Base-by-base conservation (phyloP, 1,140 invertebrate species). In the Philopotamus ludificatus region DNA sequence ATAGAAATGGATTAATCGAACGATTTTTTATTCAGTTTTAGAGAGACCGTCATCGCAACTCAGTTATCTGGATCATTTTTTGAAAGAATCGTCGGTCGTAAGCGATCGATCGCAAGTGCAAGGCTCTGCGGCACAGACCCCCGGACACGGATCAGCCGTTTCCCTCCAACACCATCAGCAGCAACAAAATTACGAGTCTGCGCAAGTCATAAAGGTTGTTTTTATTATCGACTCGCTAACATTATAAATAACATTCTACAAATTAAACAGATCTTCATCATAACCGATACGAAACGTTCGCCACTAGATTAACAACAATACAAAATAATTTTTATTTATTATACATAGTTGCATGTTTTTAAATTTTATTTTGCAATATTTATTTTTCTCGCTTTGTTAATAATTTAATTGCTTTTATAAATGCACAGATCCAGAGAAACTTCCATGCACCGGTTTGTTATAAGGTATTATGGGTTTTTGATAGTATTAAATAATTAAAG, bases 11-110 rank as follows among this genome's bases (percentile, higher is more conserved):
- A n/a, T 39, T 39, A n/a, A 39, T 8, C 34, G 34, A 8, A 39
- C n/a, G 34, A 39, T 8, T 39, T n/a, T 47, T 47, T 15, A 47
- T 60, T 15, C 81, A 93, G 91, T 93, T 83, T 80, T 91, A 81
- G 90, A 93, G 77, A 81, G 90, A 71, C 90, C 91, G 60, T 86
- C 90, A 44, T 94, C 92, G 42, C 90, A 93, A 78, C 90, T 93
- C 86, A 94, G 91, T 63, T 92, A 93, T 77, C 78, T 93, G 71
- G 91, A 94, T 74, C 91, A 93, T 72, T 94, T 95, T 75, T 78
- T 94, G 68, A 94, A 93, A 76, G 91, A 94, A 76, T 84, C 86
- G 8, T 70, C 67, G 4, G 63, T 57, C 1, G 58, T 62, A 1
- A 77, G 61, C 60, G 63, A 28, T 34, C 45, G 50, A 9, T 65